These are phyloP conservation scores for Athalia rosae DNA, from an alignment of 2,888 invertebrate species.

Conservation along the genomic window DNA sequence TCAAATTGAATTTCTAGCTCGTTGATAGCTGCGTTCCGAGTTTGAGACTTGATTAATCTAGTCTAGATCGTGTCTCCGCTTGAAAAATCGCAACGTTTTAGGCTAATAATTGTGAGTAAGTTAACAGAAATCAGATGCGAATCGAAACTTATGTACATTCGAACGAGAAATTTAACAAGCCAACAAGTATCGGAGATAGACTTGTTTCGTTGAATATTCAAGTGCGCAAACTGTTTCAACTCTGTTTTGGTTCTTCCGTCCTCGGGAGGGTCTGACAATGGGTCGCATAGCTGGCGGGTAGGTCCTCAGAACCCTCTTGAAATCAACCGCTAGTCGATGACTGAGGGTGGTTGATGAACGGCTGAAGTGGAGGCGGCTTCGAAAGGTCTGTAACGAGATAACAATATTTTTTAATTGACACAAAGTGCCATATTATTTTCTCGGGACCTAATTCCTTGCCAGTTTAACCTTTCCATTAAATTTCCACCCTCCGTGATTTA, in stretches of 20 bases:
- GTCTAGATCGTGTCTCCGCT: neutral
- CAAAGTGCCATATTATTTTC: neutral
- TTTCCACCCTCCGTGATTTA: too few relatives aligned
- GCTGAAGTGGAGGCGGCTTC: neutral
- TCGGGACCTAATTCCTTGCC: neutral
- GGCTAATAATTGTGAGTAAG: too few relatives aligned
- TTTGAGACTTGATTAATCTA: neutral
- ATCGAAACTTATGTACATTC: too few relatives aligned
- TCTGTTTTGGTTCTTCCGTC: slow-evolving; percentile 6
- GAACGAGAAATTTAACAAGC: too few relatives aligned
- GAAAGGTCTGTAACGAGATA: neutral
- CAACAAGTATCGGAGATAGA: too few relatives aligned
- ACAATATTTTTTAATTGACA: neutral
- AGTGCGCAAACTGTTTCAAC: slow-evolving; percentile 6
- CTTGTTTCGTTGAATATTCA: neutral
- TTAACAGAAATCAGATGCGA: too few relatives aligned
- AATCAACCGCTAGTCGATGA: slow-evolving; percentile 10
- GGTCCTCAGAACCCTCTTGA: slow-evolving; percentile 4
- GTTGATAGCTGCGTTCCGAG: neutral
- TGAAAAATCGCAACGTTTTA: neutral
- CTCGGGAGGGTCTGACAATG: neutral
- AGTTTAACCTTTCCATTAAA: neutral
- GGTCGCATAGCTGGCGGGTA: neutral
- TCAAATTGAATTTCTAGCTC: slow-evolving; percentile 10
- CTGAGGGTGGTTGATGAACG: neutral